phyloP scores from a whole-genome alignment of 2,797 vertebrate genomes.

The Cirrhinus mrigala region DNA sequence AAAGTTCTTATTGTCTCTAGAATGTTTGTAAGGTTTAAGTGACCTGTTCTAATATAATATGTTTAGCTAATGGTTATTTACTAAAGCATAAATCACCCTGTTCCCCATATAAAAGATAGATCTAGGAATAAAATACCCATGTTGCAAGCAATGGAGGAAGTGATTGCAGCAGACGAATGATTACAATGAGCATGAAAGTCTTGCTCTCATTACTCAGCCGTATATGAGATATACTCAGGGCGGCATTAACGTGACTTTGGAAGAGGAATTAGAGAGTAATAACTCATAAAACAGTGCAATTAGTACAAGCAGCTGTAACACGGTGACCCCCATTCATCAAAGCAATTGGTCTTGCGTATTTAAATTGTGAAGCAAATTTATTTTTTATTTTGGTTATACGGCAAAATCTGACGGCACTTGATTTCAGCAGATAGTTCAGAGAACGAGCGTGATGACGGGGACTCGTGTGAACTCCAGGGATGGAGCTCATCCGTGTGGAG shows the following conservation, averaged over 20 bases:
- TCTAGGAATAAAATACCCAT: conserved; percentile 53
- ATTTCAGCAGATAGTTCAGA: conserved; percentile 18
- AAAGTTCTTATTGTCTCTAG: not conserved
- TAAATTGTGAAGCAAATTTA: conserved; percentile 62
- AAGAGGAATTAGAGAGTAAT: conserved; percentile 72
- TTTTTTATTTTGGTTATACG: conserved; percentile 57
- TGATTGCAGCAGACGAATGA: conserved; percentile 70
- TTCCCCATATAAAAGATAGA: conserved; percentile 46
- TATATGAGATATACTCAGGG: conserved; percentile 70
- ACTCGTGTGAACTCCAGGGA: conserved; percentile 9
- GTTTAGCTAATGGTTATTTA: conserved; percentile 59
- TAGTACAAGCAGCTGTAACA: conserved; percentile 80
- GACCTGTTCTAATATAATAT: conserved; percentile 35
- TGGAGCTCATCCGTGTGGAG: conserved; percentile 14
- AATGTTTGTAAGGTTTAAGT: not conserved
- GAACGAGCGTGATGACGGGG: not conserved
- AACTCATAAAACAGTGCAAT: conserved; percentile 80
- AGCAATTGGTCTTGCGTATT: conserved; percentile 70
- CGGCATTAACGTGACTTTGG: conserved; percentile 63
- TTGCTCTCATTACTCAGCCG: conserved; percentile 71
- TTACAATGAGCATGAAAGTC: conserved; percentile 74
- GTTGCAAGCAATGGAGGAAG: conserved; percentile 61
- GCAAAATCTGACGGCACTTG: conserved; percentile 2
- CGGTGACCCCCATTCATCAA: conserved; percentile 80
- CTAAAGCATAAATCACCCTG: conserved; percentile 63